A percentile compares a stretch with the other conserved stretches of the same genome.
phyloP scores from a whole-genome alignment of 2,113 vertebrate genomes.

The Hippopotamus amphibius region DNA sequence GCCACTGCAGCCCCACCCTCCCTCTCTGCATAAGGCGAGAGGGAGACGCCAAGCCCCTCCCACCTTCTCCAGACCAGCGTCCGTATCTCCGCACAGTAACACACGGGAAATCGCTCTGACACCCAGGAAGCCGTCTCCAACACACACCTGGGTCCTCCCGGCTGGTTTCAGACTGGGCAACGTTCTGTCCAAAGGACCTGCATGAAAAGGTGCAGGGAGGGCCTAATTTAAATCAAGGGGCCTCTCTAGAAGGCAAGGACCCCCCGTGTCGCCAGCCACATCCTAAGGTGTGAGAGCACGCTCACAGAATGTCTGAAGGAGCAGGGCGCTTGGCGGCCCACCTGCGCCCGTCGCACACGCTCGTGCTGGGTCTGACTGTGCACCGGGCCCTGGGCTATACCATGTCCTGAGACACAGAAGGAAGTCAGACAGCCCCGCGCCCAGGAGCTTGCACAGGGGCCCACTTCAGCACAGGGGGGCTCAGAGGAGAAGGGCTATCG shows the following conservation, averaged over 20 bases:
- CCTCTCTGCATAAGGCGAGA: too few species aligned
- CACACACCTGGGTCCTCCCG: neutral
- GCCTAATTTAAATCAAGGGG: neutral
- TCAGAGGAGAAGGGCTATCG: neutral
- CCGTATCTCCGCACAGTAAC: neutral
- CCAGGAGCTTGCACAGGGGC: neutral
- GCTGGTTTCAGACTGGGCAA: neutral
- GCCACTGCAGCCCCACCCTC: neutral
- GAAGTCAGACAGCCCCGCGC: neutral
- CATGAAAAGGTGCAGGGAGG: neutral
- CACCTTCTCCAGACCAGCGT: neutral
- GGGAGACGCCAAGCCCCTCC: neutral
- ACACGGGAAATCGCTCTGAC: neutral
- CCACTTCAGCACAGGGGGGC: neutral
- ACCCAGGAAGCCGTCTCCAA: neutral
- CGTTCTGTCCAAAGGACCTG: neutral
- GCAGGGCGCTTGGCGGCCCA: rapidly evolving
- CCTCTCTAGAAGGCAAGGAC: neutral
- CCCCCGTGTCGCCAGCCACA: neutral
- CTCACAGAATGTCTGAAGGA: neutral
- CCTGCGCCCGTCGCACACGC: neutral
- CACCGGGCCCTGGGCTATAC: rapidly evolving
- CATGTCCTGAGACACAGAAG: neutral
- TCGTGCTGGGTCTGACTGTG: neutral
- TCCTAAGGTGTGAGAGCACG: rapidly evolving